Conservation (phyloP, 2,797 vertebrate genomes). For the Leptoclinus maculatus region DNA sequence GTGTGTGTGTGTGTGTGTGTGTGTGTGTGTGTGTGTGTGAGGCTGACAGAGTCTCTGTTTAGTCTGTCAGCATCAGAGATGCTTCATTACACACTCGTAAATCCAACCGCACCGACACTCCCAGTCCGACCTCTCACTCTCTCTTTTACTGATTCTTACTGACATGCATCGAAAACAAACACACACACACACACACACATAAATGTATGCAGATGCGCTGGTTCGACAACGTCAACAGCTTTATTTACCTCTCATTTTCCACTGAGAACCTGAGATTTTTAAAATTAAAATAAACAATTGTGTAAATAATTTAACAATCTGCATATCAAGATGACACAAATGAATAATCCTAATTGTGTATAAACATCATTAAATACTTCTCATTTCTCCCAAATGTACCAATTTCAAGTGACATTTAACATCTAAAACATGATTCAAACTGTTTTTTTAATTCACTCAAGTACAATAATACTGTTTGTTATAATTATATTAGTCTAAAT, state of each 20-base stretch:
- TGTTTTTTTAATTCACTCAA: background rate
- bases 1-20: slow-evolving; percentile 7
- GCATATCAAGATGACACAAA: background rate
- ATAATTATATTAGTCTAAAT: background rate
- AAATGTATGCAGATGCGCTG: background rate
- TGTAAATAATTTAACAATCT: background rate
- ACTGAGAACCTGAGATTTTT: background rate
- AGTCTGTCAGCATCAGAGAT: slow-evolving; percentile 71
- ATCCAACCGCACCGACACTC: slow-evolving; percentile 60
- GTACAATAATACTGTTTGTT: background rate
- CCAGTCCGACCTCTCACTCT: slow-evolving; percentile 51
- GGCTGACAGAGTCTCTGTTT: slow-evolving; percentile 64
- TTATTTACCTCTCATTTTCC: background rate
- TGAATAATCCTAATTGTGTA: background rate
- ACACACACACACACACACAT: slow-evolving; percentile 16
- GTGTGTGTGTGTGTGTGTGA: slow-evolving; percentile 7
- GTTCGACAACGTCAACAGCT: background rate
- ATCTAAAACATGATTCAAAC: background rate
- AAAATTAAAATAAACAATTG: background rate
- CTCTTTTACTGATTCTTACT: slow-evolving; percentile 37
- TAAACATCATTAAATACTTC: background rate
- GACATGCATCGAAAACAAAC: slow-evolving; percentile 44
- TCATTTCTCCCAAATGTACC: background rate
- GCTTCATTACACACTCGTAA: slow-evolving; percentile 72
- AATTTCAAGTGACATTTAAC: background rate